Evolutionary conservation across 2,113 vertebrate genomes (phyloP), one percentile per base, ranked within the genome.

Genomic region (Oreochromis tanganicae): DNA sequence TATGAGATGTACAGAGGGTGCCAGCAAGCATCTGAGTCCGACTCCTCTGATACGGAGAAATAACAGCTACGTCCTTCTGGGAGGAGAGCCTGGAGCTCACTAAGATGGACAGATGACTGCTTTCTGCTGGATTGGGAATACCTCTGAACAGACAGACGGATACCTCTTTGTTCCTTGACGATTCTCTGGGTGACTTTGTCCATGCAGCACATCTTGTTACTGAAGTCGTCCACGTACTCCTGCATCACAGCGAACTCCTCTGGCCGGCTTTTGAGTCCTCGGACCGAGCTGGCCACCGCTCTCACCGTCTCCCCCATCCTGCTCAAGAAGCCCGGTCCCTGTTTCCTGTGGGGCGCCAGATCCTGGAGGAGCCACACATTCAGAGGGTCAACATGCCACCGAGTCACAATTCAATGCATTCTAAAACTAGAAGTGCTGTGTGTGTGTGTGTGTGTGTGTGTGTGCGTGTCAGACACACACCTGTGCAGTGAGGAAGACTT

Each of bases 131-230:
- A 17, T n/a, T 38, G 34, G 61, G 61, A 66, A 38, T 7, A 36
- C 9, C 32, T 66, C 9, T 21, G 61, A 38, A 0, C 29, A 34
- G 14, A 61, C 29, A 32, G 16, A 38, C 1, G 4, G 6, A 13
- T 68, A 99, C 99, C 98, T 89, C 92, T 97, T 90, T 98, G 96
- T 87, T 99, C 99, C 88, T 97, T 99, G 93, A 97, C 95, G 95
- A 99, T 98, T 93, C 99, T 97, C 85, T 98, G 98, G 7, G 97
- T 97, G 92, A 99, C 96, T 96, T 97, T 98, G 95, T 99, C 97
- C 90, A 99, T 91, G 1, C 98, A 94, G 3, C 87, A 95, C 87
- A 99, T 97, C 94, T 98, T 99, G 93, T 96, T 96, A 82, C 96
- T 97, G 93, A 99, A 99, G 14, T 94, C 90, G 46, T 98, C 98